Evolutionary conservation across 1,140 invertebrate species (phyloP).

Genomic region (Aculops lycopersici): DNA sequence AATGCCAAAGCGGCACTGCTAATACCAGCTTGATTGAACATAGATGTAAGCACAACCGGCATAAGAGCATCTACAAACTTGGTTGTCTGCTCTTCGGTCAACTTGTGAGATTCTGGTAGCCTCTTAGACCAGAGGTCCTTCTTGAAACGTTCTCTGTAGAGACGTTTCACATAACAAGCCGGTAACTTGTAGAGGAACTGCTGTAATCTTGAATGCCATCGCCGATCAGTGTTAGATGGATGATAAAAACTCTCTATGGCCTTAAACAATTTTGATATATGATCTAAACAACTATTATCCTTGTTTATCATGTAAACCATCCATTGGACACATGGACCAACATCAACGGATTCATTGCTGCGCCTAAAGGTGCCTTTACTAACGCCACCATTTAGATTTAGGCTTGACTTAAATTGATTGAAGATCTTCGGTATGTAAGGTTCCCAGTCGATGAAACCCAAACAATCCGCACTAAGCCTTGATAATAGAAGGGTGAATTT

Average conservation of each 20-base stretch:
- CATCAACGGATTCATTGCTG: constrained; percentile 17
- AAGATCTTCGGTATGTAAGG: constrained; percentile 46
- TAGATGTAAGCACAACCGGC: constrained; percentile 30
- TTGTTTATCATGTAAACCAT: constrained; percentile 28
- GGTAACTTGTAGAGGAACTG: constrained; percentile 14
- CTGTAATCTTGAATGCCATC: constrained; percentile 24
- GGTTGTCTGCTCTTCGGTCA: constrained; percentile 47
- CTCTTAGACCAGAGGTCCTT: constrained; percentile 29
- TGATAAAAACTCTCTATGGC: constrained; percentile 57
- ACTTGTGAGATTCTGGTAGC: constrained; percentile 28
- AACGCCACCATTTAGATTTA: constrained; percentile 43
- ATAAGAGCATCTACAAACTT: constrained; percentile 39
- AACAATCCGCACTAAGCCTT: constrained; percentile 31
- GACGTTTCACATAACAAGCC: constrained; percentile 22
- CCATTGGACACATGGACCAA: constrained; percentile 27
- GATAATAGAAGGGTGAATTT: constrained; percentile 31
- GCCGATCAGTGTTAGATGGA: constrained; percentile 43
- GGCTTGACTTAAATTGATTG: constrained; percentile 33
- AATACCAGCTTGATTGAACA: constrained; percentile 36
- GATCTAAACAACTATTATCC: constrained; percentile 11
- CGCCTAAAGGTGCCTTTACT: constrained; percentile 15
- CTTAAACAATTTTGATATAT: constrained; percentile 44
- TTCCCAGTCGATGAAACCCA: constrained; percentile 58
- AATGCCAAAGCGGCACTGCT: constrained; percentile 31
- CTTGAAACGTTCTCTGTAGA: constrained; percentile 28